A percentile compares a stretch with the other conserved stretches of the same genome.
phyloP scores from a whole-genome alignment of 2,113 vertebrate genomes.

The Vidua macroura region DNA sequence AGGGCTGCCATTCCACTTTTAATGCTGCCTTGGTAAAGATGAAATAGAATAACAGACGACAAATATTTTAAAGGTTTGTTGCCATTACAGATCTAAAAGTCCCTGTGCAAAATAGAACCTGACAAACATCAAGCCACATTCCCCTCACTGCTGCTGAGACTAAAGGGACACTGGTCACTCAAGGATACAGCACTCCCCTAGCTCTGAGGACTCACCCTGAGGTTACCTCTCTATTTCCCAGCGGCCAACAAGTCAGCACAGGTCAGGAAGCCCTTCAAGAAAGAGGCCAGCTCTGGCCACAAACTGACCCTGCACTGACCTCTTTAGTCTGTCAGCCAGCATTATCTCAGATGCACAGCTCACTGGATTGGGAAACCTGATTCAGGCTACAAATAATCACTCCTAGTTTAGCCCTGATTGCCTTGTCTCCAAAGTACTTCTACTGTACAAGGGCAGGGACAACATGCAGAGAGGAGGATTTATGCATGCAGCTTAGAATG shows the following conservation, averaged over 20 bases:
- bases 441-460: neutral
- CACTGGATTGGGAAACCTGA: neutral
- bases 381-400: neutral
- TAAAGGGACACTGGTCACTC: neutral
- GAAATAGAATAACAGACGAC: neutral
- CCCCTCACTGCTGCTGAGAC: neutral
- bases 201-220: neutral
- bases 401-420: neutral
- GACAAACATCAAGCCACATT: neutral
- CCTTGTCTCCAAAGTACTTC: neutral
- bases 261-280: neutral
- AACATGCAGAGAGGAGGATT: neutral
- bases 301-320: neutral
- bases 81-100: neutral
- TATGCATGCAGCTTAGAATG: neutral
- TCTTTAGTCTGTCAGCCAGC: neutral
- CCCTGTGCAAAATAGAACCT: neutral
- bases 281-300: neutral
- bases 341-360: neutral
- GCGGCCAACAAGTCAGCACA: neutral
- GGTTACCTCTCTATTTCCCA: neutral
- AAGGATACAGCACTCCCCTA: neutral
- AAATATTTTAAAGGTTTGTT: neutral
- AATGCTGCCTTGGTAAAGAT: neutral
- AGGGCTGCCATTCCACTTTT: neutral